These are phyloP conservation scores for Dolichomitus sp. DNA, from an alignment of 2,888 invertebrate species.

Conservation along the genomic window DNA sequence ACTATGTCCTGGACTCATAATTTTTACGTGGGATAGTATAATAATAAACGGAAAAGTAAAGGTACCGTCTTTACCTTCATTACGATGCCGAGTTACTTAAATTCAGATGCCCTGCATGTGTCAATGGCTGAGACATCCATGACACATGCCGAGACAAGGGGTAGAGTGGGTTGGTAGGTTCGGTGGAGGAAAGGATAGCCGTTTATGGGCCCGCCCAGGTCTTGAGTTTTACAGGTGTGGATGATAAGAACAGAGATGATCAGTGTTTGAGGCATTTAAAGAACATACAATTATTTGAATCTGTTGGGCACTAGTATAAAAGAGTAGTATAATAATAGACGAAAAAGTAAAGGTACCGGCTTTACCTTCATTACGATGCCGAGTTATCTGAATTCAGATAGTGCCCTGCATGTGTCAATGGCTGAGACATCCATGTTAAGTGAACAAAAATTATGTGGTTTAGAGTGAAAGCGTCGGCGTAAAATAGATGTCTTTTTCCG, in stretches of 20 bases:
- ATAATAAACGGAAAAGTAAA: neutral
- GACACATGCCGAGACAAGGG: too few relatives aligned
- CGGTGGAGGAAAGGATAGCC: too few relatives aligned
- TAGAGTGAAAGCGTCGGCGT: conserved; percentile 5
- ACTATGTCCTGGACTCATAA: too few relatives aligned
- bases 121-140: neutral
- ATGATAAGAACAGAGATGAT: too few relatives aligned
- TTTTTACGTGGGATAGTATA: too few relatives aligned
- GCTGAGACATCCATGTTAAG: neutral
- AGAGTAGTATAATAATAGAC: too few relatives aligned
- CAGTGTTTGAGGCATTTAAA: too few relatives aligned
- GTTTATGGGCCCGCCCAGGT: too few relatives aligned
- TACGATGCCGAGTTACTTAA: neutral
- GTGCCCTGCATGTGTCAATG: neutral
- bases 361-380: neutral
- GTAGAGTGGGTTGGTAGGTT: neutral
- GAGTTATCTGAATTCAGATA: neutral
- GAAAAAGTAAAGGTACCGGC: neutral
- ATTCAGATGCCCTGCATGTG: neutral
- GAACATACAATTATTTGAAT: too few relatives aligned
- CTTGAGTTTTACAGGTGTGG: too few relatives aligned
- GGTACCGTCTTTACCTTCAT: neutral
- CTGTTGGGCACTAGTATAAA: too few relatives aligned
- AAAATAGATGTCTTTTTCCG: conserved; percentile 13
- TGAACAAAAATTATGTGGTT: conserved; percentile 28